Evolutionary conservation across 2,888 invertebrate species (phyloP).

Genomic region (Troilus luridus): DNA sequence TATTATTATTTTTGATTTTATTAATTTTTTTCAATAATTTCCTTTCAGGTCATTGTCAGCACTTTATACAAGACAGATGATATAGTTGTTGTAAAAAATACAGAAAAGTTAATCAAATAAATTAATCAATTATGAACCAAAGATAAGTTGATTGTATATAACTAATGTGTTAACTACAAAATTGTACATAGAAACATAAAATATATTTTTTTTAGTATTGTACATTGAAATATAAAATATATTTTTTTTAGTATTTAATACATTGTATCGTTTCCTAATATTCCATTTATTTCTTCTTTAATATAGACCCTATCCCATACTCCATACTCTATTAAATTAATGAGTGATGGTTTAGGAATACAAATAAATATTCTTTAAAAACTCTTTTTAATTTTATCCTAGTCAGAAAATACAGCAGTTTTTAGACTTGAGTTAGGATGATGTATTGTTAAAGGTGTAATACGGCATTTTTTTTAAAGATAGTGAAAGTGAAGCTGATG

Average conservation of each 20-base stretch:
- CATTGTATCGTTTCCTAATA: not conserved
- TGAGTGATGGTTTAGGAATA: too few relatives aligned
- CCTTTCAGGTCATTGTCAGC: constrained; percentile 3
- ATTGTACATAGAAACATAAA: constrained; percentile 30
- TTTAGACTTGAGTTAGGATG: too few relatives aligned
- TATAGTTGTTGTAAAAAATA: constrained; percentile 10
- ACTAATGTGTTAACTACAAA: not conserved
- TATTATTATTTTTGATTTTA: not conserved
- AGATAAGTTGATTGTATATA: constrained; percentile 37
- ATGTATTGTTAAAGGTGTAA: too few relatives aligned
- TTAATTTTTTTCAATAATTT: not conserved
- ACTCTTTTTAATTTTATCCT: too few relatives aligned
- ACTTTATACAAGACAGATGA: constrained; percentile 3
- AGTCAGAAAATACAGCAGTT: too few relatives aligned
- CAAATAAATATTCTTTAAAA: too few relatives aligned
- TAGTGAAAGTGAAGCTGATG: too few relatives aligned
- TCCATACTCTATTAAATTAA: too few relatives aligned
- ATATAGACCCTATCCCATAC: too few relatives aligned
- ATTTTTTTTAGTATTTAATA: not conserved
- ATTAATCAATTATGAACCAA: constrained; percentile 1
- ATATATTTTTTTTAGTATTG: not conserved
- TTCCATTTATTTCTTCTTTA: not conserved
- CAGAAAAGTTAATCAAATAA: not conserved
- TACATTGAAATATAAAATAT: not conserved
- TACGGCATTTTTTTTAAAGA: too few relatives aligned